phyloP scores from a whole-genome alignment of 2,888 invertebrate species.

The Callosobruchus maculatus region DNA sequence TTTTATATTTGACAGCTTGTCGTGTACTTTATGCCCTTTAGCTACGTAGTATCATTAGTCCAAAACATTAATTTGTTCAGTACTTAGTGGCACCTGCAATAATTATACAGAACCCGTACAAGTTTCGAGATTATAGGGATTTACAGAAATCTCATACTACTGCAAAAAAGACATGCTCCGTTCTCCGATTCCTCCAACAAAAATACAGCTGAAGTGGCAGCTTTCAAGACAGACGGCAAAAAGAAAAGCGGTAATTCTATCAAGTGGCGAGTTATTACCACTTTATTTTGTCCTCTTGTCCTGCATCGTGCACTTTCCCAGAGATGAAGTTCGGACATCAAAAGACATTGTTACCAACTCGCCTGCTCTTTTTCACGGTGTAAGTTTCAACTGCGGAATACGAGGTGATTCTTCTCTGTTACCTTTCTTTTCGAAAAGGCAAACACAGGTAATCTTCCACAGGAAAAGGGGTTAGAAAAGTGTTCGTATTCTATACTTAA shows the following conservation, averaged over 20 bases:
- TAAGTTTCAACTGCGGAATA: neutral
- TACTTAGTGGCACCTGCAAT: too few species aligned
- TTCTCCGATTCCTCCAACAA: neutral
- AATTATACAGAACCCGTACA: too few species aligned
- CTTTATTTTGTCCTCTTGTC: neutral
- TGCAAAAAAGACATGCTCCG: too few species aligned
- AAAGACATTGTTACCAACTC: neutral
- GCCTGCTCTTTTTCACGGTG: neutral
- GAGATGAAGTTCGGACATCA: neutral
- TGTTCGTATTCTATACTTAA: too few species aligned
- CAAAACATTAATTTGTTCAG: too few species aligned
- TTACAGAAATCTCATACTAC: too few species aligned
- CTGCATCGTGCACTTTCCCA: neutral
- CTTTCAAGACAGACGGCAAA: neutral
- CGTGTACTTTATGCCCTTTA: too few species aligned
- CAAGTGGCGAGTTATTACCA: neutral
- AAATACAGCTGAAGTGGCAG: neutral
- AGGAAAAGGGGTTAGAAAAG: too few species aligned
- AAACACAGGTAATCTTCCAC: too few species aligned
- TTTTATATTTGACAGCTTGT: too few species aligned
- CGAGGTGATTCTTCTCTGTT: neutral
- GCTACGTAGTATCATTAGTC: too few species aligned
- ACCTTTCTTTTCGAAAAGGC: neutral
- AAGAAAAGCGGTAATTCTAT: neutral
- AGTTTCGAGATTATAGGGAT: too few species aligned